Percentiles rank a stretch among this genome's conserved stretches.
These are phyloP conservation scores for Mellilla xanthometata DNA, from an alignment of 2,888 invertebrate genomes.

Conservation along the genomic window DNA sequence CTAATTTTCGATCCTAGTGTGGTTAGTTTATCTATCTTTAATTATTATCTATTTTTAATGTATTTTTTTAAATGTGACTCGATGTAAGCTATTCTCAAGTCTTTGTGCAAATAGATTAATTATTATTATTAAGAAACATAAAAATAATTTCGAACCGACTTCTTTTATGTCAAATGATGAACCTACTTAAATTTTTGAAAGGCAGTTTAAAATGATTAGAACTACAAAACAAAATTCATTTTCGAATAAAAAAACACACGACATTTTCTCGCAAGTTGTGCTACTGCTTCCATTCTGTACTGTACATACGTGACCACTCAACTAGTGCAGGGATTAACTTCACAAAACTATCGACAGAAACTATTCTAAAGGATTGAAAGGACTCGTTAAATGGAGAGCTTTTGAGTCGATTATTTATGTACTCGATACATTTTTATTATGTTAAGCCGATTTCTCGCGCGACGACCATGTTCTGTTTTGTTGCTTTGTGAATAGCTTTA, in stretches of 20 bases:
- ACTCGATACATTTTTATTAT: slow-evolving; percentile 8
- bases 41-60: no score
- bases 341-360: slow-evolving; percentile 21
- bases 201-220: no score
- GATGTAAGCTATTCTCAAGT: no score
- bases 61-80: no score
- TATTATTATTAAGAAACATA: no score
- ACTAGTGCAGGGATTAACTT: slow-evolving; percentile 32
- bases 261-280: slow-evolving; percentile 3
- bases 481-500: slow-evolving; percentile 2
- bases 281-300: slow-evolving; percentile 4
- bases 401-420: slow-evolving; percentile 18
- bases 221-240: background rate
- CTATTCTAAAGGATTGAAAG: slow-evolving; percentile 22
- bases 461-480: slow-evolving; percentile 12
- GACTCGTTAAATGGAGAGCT: slow-evolving; percentile 13
- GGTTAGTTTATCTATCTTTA: no score
- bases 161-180: no score
- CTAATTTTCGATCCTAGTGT: no score
- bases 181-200: no score
- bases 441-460: slow-evolving; percentile 11
- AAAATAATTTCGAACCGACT: no score
- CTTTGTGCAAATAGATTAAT: no score
- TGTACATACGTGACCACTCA: slow-evolving; percentile 23
- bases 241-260: no score